A percentile compares a stretch with the other conserved stretches of the same genome.
These are phyloP conservation scores for Mormyrus hasselquistii DNA, from an alignment of 2,797 vertebrate species.

Conservation along the genomic window DNA sequence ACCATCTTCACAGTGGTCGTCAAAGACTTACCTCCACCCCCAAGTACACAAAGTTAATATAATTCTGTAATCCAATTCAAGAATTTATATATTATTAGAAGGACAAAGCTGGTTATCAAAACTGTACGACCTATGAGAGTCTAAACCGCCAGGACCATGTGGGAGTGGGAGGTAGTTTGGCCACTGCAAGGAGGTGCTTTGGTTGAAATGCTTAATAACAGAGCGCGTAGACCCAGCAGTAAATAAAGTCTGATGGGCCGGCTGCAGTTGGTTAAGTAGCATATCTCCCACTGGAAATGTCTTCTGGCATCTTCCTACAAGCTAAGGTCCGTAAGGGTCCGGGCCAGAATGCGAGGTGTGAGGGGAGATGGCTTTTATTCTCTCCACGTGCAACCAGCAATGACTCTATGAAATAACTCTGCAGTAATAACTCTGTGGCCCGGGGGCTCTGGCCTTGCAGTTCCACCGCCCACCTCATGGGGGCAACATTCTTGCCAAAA, in stretches of 20 bases:
- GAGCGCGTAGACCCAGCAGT: not conserved
- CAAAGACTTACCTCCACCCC: not conserved
- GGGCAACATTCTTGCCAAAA: not conserved
- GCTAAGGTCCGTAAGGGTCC: not conserved
- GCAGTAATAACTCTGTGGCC: not conserved
- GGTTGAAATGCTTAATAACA: not conserved
- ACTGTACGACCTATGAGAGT: not conserved
- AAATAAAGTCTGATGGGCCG: not conserved
- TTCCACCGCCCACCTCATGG: not conserved
- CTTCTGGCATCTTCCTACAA: not conserved
- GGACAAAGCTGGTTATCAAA: not conserved
- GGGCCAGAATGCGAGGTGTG: not conserved
- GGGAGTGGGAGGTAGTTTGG: not conserved
- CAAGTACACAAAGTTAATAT: conserved; percentile 2
- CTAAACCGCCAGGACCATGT: not conserved
- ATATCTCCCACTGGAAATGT: not conserved
- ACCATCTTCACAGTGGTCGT: not conserved
- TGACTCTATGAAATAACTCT: not conserved
- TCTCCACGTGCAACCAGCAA: not conserved
- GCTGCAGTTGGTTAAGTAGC: not conserved
- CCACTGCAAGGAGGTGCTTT: not conserved
- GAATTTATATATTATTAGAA: conserved; percentile 1
- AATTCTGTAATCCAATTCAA: conserved; percentile 1
- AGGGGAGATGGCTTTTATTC: not conserved
- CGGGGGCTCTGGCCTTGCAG: not conserved